phyloP scores from a whole-genome alignment of 2,113 vertebrate genomes.

The Origma solitaria region DNA sequence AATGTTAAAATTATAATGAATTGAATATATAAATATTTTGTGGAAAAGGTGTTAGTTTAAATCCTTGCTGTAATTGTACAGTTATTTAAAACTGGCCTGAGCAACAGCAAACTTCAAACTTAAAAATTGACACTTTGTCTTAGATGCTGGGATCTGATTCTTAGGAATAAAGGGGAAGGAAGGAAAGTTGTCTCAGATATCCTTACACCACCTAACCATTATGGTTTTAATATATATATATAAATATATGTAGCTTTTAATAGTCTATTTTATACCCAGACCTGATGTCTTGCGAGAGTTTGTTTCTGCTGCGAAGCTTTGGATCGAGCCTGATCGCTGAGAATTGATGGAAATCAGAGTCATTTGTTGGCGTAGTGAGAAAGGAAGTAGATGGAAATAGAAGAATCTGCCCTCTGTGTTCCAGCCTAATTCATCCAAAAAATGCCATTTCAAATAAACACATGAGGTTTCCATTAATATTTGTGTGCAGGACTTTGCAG shows the following conservation, averaged over 20 bases:
- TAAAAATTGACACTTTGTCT: not conserved
- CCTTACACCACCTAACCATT: not conserved
- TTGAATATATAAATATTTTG: not conserved
- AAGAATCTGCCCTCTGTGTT: not conserved
- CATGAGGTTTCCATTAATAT: not conserved
- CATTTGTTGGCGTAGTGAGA: not conserved
- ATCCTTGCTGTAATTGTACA: not conserved
- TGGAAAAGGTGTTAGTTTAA: not conserved
- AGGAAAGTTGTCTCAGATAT: not conserved
- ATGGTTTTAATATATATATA: too few species aligned
- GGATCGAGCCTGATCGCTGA: fast-evolving
- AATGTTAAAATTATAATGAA: not conserved
- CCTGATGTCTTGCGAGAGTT: not conserved
- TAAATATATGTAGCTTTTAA: not conserved
- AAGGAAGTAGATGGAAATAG: not conserved
- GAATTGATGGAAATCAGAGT: not conserved
- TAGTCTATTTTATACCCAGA: not conserved
- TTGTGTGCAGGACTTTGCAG: not conserved
- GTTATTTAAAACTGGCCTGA: not conserved
- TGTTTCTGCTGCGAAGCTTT: not conserved
- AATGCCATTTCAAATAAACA: not conserved
- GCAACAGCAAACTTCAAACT: not conserved
- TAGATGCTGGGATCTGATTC: not conserved
- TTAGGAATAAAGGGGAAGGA: not conserved
- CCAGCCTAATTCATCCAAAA: not conserved